phyloP scores from a whole-genome alignment of 2,113 vertebrate genomes.

The Plotosus lineatus region DNA sequence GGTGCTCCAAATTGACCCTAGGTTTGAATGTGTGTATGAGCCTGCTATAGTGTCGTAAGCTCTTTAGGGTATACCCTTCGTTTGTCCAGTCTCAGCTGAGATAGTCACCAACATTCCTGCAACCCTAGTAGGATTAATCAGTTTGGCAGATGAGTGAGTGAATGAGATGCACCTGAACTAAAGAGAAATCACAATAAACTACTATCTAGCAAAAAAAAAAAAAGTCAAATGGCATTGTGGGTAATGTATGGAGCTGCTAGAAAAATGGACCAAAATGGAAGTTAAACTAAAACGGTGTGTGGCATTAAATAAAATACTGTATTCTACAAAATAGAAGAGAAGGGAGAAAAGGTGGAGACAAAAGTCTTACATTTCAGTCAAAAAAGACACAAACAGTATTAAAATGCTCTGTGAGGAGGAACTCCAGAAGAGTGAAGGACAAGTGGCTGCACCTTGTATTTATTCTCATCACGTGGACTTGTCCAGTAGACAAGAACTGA shows the following conservation, averaged over 20 bases:
- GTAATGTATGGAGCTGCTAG: background rate
- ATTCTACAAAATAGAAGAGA: background rate
- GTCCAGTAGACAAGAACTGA: slow-evolving; percentile 13
- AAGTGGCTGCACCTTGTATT: background rate
- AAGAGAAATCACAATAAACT: background rate
- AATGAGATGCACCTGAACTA: too few species aligned
- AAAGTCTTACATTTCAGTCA: background rate
- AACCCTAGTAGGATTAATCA: too few species aligned
- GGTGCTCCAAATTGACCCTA: too few species aligned
- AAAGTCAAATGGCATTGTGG: background rate
- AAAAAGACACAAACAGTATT: background rate
- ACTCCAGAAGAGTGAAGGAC: background rate
- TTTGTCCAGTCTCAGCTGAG: too few species aligned
- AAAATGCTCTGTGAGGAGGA: background rate
- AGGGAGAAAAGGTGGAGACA: background rate
- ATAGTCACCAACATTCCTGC: too few species aligned
- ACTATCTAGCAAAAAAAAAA: background rate
- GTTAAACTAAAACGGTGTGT: background rate
- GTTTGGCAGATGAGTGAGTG: too few species aligned
- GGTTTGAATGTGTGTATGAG: too few species aligned
- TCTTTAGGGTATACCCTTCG: too few species aligned
- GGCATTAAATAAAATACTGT: background rate
- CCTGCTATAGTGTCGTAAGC: too few species aligned
- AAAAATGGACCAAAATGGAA: background rate
- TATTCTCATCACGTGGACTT: slow-evolving; percentile 7